phyloP scores from a whole-genome alignment of 2,113 vertebrate species.

The Phalacrocorax pelagicus region DNA sequence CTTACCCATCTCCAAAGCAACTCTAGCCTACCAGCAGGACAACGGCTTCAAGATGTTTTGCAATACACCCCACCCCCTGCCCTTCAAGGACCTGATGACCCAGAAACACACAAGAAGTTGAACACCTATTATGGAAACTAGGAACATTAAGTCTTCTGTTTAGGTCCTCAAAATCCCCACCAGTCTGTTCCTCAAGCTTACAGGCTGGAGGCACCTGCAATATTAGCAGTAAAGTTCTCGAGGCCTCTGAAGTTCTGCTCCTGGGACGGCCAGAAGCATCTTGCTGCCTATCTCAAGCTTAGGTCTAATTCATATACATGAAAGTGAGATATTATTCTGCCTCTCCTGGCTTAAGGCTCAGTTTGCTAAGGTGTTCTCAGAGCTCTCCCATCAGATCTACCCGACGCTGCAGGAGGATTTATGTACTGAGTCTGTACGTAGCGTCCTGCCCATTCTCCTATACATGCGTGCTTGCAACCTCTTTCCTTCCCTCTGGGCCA shows the following conservation, averaged over 20 bases:
- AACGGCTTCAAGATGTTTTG: background rate
- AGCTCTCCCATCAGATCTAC: background rate
- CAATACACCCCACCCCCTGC: background rate
- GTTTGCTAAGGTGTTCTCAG: background rate
- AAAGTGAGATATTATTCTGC: background rate
- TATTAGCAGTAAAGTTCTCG: background rate
- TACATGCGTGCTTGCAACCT: rapidly evolving
- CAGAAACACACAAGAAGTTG: background rate
- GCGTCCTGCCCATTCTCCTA: rapidly evolving
- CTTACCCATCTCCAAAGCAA: background rate
- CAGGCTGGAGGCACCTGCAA: background rate
- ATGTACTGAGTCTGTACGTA: background rate
- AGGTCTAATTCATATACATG: background rate
- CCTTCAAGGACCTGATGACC: background rate
- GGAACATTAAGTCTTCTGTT: background rate
- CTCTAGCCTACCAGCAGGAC: background rate
- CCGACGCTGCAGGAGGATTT: background rate
- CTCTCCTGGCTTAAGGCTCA: background rate
- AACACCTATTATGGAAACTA: background rate
- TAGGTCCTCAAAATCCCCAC: background rate
- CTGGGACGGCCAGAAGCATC: background rate
- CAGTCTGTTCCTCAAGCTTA: background rate
- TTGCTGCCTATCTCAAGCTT: background rate
- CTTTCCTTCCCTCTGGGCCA: background rate
- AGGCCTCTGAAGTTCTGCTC: background rate